Conservation (phyloP, 2,113 vertebrate species). For the Rhipidura dahli region DNA sequence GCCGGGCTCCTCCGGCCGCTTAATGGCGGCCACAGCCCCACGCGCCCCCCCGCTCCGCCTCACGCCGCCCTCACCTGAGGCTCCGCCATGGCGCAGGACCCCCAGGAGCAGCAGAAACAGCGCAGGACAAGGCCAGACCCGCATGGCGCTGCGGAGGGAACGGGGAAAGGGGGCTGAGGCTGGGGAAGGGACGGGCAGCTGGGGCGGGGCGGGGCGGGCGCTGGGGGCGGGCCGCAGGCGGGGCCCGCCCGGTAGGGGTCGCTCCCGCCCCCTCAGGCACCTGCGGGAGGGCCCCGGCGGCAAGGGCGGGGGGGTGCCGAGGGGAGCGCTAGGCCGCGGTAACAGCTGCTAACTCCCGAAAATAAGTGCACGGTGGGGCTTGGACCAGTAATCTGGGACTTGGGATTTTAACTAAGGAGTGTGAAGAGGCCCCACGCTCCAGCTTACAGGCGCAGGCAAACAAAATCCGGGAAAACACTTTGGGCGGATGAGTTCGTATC, state of each 20-base stretch:
- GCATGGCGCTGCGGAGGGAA: neutral
- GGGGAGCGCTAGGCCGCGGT: accelerated
- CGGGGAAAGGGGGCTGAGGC: accelerated
- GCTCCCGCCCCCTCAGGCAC: neutral
- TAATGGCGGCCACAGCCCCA: neutral
- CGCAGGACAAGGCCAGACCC: accelerated
- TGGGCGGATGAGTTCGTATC: accelerated
- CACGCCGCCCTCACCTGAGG: neutral
- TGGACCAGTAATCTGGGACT: too few species aligned
- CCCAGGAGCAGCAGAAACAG: neutral
- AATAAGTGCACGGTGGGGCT: accelerated
- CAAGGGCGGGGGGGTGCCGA: accelerated
- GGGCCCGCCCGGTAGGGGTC: neutral
- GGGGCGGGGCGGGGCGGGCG: neutral
- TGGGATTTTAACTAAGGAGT: neutral
- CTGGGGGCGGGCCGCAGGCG: neutral
- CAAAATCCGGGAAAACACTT: neutral
- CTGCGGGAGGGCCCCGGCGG: neutral
- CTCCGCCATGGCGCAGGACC: neutral
- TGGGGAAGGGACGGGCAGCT: accelerated
- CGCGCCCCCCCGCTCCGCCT: too few species aligned
- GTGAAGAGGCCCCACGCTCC: accelerated
- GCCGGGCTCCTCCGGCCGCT: neutral
- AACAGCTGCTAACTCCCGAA: neutral
- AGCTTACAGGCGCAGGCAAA: accelerated